Evolutionary conservation across 1,140 invertebrate genomes (phyloP).

Genomic region (Trichoplusia ni): DNA sequence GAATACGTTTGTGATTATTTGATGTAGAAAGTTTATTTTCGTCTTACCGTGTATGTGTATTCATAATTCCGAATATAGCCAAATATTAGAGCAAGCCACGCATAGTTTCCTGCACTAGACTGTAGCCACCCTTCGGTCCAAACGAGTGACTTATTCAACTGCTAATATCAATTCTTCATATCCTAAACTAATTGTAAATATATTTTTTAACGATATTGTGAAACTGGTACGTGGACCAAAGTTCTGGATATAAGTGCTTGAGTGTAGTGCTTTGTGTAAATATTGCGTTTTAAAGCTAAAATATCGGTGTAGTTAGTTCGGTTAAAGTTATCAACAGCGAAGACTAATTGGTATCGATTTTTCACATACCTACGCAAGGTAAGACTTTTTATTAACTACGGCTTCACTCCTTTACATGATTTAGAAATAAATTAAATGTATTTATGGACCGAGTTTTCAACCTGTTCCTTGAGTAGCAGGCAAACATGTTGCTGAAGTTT

Average conservation of each 20-base stretch:
- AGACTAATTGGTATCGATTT: conserved; percentile 53
- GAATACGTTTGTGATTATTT: conserved; percentile 54
- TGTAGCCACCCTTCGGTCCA: conserved; percentile 63
- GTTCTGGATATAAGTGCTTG: conserved; percentile 42
- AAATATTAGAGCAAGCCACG: conserved; percentile 25
- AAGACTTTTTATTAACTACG: conserved; percentile 39
- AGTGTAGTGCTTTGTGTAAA: conserved; percentile 52
- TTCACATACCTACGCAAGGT: conserved; percentile 46
- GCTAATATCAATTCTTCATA: conserved; percentile 63
- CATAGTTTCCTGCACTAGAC: conserved; percentile 36
- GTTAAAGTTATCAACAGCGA: conserved; percentile 46
- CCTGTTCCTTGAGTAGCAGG: background rate
- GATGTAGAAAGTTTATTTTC: conserved; percentile 52
- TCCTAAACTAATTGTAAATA: conserved; percentile 48
- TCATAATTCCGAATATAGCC: conserved; percentile 38
- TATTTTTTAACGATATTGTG: conserved; percentile 36
- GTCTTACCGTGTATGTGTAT: conserved; percentile 37
- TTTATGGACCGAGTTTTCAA: background rate
- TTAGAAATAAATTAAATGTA: conserved; percentile 10
- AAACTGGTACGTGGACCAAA: conserved; percentile 62
- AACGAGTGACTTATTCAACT: conserved; percentile 64
- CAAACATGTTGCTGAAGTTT: background rate
- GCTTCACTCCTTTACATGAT: conserved; percentile 31
- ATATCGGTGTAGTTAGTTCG: conserved; percentile 42
- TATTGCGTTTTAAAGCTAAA: conserved; percentile 36